A percentile compares a stretch with the other conserved stretches of the same genome.
These are phyloP conservation scores for Oreochromis mossambicus DNA, from an alignment of 2,797 vertebrate genomes.

Conservation along the genomic window DNA sequence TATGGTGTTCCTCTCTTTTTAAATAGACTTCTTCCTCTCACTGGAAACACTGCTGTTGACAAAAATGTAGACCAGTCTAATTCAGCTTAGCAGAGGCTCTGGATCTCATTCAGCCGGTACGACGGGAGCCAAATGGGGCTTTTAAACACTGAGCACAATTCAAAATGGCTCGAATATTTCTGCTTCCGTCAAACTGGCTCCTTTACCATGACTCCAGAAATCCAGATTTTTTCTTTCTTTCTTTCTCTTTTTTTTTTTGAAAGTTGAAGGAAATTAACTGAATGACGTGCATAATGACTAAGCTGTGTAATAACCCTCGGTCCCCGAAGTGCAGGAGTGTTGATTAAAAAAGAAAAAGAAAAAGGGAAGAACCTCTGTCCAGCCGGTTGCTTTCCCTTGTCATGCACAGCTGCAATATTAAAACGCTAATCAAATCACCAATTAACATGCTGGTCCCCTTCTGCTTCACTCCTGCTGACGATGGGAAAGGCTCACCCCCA, in stretches of 20 bases:
- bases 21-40: constrained; percentile 54
- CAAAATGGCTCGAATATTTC: constrained; percentile 12
- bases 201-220: background rate
- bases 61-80: constrained; percentile 46
- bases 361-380: constrained; percentile 18
- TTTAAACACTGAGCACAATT: background rate
- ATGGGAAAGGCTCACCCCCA: constrained; percentile 17
- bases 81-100: background rate
- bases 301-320: background rate
- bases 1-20: constrained; percentile 18
- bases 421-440: constrained; percentile 74
- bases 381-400: constrained; percentile 27
- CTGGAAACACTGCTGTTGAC: constrained; percentile 68
- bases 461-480: constrained; percentile 64
- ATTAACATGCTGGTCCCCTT: constrained; percentile 70
- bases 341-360: constrained; percentile 11
- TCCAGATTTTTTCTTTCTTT: background rate
- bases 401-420: constrained; percentile 74
- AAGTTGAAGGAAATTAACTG: background rate
- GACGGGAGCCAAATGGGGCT: constrained; percentile 18
- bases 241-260: background rate
- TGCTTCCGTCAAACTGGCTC: constrained; percentile 6
- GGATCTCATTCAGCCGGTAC: background rate
- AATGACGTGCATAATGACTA: background rate
- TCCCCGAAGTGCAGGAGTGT: background rate